These are phyloP conservation scores for Octodon degus DNA, from an alignment of 2,113 vertebrate genomes.

Conservation along the genomic window DNA sequence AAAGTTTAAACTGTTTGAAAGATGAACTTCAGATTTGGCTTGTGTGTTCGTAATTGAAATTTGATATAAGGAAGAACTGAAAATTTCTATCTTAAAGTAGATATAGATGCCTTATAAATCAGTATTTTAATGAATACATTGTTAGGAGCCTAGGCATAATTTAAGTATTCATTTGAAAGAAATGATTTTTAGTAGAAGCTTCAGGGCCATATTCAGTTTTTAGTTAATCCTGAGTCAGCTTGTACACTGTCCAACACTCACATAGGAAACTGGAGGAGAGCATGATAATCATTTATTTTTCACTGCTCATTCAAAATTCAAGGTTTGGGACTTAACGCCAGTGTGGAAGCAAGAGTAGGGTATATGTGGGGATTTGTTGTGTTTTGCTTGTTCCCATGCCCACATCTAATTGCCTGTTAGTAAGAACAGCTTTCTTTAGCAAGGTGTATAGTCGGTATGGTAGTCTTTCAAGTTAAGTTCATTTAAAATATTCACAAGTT, in stretches of 20 bases:
- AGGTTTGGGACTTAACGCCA: not conserved
- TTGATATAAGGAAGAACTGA: slow-evolving; percentile 10
- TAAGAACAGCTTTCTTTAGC: not conserved
- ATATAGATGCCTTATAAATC: not conserved
- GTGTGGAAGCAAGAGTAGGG: not conserved
- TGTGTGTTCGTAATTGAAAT: slow-evolving; percentile 1
- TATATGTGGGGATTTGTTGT: not conserved
- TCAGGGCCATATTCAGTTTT: not conserved
- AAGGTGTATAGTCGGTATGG: not conserved
- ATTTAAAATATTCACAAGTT: slow-evolving; percentile 13
- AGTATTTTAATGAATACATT: slow-evolving; percentile 34
- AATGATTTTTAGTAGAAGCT: slow-evolving; percentile 31
- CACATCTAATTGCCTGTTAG: not conserved
- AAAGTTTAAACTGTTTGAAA: slow-evolving; percentile 23
- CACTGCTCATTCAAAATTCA: not conserved
- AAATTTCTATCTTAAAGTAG: slow-evolving; percentile 23
- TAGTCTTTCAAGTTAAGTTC: slow-evolving; percentile 23
- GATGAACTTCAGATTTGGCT: not conserved
- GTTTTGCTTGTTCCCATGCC: not conserved
- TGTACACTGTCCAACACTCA: not conserved
- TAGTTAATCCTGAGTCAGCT: not conserved
- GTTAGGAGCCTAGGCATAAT: not conserved
- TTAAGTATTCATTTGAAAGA: slow-evolving; percentile 20
- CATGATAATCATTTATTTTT: not conserved
- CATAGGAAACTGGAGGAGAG: not conserved